Conservation (phyloP, 2,113 vertebrate species). For the Engystomops pustulosus region DNA sequence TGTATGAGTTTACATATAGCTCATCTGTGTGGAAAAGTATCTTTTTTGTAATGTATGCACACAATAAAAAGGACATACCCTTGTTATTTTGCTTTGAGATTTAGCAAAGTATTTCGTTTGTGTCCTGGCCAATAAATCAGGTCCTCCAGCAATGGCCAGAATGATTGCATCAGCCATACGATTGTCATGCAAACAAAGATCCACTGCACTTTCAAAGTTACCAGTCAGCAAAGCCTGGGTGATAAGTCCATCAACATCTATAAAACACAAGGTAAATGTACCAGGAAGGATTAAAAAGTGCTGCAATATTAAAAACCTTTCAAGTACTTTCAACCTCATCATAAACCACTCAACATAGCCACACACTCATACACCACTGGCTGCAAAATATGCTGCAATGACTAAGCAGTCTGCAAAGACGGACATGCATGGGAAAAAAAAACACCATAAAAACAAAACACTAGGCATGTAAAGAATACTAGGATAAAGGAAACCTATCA, state of each 20-base stretch:
- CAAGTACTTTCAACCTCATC: neutral
- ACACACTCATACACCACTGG: neutral
- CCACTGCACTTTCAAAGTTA: conserved; percentile 89
- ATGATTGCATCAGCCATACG: conserved; percentile 96
- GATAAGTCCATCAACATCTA: conserved; percentile 94
- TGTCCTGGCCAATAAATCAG: conserved; percentile 87
- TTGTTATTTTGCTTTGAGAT: conserved; percentile 89
- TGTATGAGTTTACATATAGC: no score
- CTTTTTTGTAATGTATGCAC: neutral
- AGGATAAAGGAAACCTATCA: no score
- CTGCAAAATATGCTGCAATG: neutral
- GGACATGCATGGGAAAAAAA: no score
- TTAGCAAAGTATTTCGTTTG: conserved; percentile 92
- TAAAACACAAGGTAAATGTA: conserved; percentile 33
- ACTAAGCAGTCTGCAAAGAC: neutral
- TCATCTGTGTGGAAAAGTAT: no score
- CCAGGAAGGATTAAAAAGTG: neutral
- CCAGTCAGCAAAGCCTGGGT: conserved; percentile 92
- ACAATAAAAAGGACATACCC: conserved; percentile 74
- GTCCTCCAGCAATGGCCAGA: conserved; percentile 91
- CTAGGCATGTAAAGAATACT: no score
- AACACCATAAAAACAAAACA: no score
- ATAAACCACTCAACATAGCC: neutral
- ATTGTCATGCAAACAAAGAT: conserved; percentile 93
- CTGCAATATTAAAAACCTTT: conserved; percentile 2